Conservation (phyloP, 2,113 vertebrate genomes). For the Atractosteus spatula region DNA sequence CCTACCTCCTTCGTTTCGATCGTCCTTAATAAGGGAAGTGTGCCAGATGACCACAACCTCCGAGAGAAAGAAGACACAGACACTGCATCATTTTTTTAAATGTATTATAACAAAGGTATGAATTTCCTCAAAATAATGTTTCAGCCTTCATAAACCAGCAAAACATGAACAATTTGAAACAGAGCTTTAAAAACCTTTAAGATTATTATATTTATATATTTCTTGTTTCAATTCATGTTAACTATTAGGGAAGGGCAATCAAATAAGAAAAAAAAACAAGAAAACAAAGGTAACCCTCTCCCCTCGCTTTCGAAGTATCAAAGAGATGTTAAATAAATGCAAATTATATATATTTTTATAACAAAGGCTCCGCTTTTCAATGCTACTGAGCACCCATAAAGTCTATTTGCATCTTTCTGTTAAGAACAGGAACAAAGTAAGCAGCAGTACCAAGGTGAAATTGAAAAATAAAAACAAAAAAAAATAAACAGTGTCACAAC, state of each 20-base stretch:
- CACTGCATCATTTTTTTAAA: slow-evolving; percentile 6
- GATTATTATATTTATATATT: not conserved
- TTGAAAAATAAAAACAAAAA: not conserved
- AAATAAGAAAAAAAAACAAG: not conserved
- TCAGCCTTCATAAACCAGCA: slow-evolving; percentile 22
- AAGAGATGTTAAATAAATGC: slow-evolving; percentile 11
- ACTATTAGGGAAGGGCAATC: slow-evolving; percentile 18
- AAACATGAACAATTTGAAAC: slow-evolving; percentile 22
- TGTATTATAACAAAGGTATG: slow-evolving; percentile 23
- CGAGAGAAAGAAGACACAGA: slow-evolving; percentile 2
- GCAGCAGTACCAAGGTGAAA: slow-evolving; percentile 9
- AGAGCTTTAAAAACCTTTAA: not conserved
- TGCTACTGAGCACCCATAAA: not conserved
- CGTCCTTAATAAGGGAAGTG: too few relatives aligned
- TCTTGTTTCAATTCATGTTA: slow-evolving; percentile 17
- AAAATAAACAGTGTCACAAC: not conserved
- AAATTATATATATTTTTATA: not conserved
- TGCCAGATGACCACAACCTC: too few relatives aligned
- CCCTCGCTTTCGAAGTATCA: slow-evolving; percentile 13
- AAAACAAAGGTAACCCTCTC: not conserved
- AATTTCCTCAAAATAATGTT: slow-evolving; percentile 22
- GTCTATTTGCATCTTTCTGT: slow-evolving; percentile 6
- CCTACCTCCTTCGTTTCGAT: too few relatives aligned
- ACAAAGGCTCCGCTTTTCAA: slow-evolving; percentile 11
- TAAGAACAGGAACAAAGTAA: not conserved